A percentile compares a stretch with the other conserved stretches of the same genome.
Evolutionary conservation across 2,888 invertebrate species (phyloP).

Genomic region (Pollenia griseotomentosa): DNA sequence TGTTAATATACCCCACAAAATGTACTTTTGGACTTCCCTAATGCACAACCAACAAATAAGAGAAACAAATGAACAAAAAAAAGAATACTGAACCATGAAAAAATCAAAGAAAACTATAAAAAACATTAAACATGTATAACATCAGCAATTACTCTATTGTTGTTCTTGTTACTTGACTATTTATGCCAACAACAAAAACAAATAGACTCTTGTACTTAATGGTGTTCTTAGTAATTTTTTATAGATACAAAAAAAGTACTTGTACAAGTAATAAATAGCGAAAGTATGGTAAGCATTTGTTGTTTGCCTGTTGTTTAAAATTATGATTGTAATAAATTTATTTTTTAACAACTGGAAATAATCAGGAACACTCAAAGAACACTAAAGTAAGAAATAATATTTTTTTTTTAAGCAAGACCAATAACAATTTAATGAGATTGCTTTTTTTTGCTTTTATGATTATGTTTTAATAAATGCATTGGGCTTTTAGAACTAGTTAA

Average conservation of each 20-base stretch:
- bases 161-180: slow-evolving; percentile 21
- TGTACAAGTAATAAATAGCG: slow-evolving; percentile 25
- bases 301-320: slow-evolving; percentile 12
- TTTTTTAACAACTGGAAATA: not conserved
- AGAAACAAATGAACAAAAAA: not conserved
- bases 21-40: no score
- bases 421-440: not conserved
- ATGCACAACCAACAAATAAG: not conserved
- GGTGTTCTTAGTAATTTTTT: not conserved
- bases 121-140: slow-evolving; percentile 49
- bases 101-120: not conserved
- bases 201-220: not conserved
- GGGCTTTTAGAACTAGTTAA: no score
- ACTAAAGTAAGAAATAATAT: not conserved
- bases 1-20: no score
- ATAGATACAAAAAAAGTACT: slow-evolving; percentile 11
- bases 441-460: not conserved
- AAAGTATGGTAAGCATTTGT: slow-evolving; percentile 11
- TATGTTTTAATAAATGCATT: no score
- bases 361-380: not conserved
- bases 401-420: not conserved
- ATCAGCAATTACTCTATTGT: slow-evolving; percentile 51
- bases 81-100: not conserved
- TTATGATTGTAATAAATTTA: slow-evolving; percentile 44
- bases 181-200: slow-evolving; percentile 21